These are phyloP conservation scores for Platichthys flesus DNA, from an alignment of 2,113 vertebrate species.

Conservation along the genomic window DNA sequence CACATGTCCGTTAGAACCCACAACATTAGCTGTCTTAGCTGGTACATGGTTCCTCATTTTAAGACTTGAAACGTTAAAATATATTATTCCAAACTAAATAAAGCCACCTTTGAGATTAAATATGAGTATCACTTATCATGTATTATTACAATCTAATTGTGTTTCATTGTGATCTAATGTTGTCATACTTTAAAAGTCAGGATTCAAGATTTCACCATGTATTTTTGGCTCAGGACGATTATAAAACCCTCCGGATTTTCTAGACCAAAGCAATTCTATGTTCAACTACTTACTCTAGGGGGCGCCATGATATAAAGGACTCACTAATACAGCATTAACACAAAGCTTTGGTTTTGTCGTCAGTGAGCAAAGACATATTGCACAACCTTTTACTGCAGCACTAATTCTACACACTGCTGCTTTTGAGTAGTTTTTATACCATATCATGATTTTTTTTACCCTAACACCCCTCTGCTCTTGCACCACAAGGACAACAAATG, in stretches of 20 bases:
- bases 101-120: neutral
- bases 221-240: conserved; percentile 8
- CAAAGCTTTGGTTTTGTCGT: neutral
- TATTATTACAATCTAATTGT: neutral
- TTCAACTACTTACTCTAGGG: conserved; percentile 49
- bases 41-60: too few relatives aligned
- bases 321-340: neutral
- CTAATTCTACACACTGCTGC: conserved; percentile 6
- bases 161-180: neutral
- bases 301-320: conserved; percentile 43
- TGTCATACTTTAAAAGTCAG: neutral
- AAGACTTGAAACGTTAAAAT: too few relatives aligned
- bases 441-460: neutral
- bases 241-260: neutral
- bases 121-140: neutral
- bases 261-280: conserved; percentile 12
- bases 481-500: conserved; percentile 21
- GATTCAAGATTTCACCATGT: neutral
- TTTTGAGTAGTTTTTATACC: neutral
- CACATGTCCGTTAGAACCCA: too few relatives aligned
- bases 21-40: too few relatives aligned
- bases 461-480: neutral
- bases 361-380: neutral
- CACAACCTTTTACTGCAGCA: neutral
- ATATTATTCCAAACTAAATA: neutral